Base-by-base conservation (phyloP, 2,797 vertebrate genomes). In the Periophthalmus magnuspinnatus region DNA sequence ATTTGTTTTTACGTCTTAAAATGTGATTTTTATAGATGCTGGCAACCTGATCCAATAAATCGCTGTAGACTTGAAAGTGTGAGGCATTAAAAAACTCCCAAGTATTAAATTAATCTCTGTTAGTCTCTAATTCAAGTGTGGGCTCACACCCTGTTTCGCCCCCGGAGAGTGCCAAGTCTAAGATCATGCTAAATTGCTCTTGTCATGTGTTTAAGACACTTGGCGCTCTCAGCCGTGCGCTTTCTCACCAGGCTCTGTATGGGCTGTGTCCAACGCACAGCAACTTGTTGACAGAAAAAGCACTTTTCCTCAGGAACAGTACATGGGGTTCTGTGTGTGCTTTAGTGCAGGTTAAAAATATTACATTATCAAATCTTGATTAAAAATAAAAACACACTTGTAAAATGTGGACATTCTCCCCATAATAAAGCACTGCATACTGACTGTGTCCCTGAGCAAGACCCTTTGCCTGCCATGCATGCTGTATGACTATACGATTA, bases 101-200 rank as follows among this genome's bases (percentile, higher is more conserved):
- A 92, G 91, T 92, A 93, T 93, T 93, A 92, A 90, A 92, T 91
- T 91, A 92, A 94, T 93, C 92, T 92, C 87, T 89, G 89, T 90
- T 89, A 90, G 91, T 90, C 88, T 88, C 82, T 92, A 92, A 93
- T 92, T 93, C 86, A 88, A 92, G 89, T 89, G 88, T 92, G 87
- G 91, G 91, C 89, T 91, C 86, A 91, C 89, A 89, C 89, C 92
- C 90, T 86, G 85, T 86, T 91, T 89, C 75, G 84, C 90, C 91
- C 83, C 81, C 83, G 64, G 85, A 90, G 86, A 87, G 82, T 91
- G 92, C 90, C 90, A 93, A 92, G 88, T 91, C 80, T 92, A 91
- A 91, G 90, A 93, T 93, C 92, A 93, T 65, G 78, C 85, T 91
- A 92, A 92, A 93, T 91, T 89, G 88, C 90, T 91, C 87, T 92